Evolutionary conservation across 2,797 vertebrate genomes (phyloP).

Genomic region (Gallirallus australis): DNA sequence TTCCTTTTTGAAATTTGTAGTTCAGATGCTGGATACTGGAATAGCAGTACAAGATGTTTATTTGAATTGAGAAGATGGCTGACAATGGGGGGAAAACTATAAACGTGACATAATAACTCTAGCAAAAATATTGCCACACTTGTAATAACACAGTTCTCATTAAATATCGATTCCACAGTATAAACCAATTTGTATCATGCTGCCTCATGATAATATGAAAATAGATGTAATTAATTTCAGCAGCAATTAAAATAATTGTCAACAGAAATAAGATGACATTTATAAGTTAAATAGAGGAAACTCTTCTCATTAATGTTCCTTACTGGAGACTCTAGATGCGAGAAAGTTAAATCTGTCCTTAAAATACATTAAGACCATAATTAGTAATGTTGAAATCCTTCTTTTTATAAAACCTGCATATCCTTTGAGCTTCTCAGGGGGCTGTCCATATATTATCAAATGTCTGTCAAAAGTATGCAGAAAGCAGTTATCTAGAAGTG

Average conservation of each 20-base stretch:
- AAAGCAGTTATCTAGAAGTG: neutral
- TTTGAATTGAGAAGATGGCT: neutral
- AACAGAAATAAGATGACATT: neutral
- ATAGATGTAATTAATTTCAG: conserved; percentile 19
- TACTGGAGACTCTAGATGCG: neutral
- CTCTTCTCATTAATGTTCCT: neutral
- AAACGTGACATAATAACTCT: neutral
- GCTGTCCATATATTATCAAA: neutral
- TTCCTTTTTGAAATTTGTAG: neutral
- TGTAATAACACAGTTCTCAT: neutral
- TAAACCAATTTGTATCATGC: conserved; percentile 3
- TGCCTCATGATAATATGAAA: neutral
- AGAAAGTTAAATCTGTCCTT: neutral
- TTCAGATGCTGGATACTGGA: neutral
- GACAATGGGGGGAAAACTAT: neutral
- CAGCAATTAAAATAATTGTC: conserved; percentile 5
- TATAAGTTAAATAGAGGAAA: neutral
- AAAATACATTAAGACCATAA: neutral
- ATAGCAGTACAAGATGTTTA: neutral
- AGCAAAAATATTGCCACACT: neutral
- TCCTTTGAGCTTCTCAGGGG: neutral
- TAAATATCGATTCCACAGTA: conserved; percentile 42
- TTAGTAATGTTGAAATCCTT: neutral
- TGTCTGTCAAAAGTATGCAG: neutral
- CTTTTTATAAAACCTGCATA: neutral